Base-by-base conservation (phyloP, 1,140 invertebrate genomes). In the Steinernema feltiae region DNA sequence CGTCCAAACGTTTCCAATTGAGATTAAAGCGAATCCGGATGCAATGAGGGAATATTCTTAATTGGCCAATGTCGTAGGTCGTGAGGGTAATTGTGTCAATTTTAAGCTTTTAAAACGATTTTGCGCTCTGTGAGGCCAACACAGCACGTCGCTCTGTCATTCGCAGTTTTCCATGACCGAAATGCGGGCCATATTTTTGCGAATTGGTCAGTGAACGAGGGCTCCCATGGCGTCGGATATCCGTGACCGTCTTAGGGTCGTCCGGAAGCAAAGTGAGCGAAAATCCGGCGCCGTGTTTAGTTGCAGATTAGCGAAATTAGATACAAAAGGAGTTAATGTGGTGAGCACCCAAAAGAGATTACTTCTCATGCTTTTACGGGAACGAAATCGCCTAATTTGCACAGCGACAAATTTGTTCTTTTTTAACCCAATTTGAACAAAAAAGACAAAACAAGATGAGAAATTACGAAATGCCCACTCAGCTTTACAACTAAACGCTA, bases 261-360 rank as follows among this genome's bases (percentile, higher is more conserved):
- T 46, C 41, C 41, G 41, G n/a, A 46, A 12, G 7, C 7, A n/a
- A 7, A 7, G 41, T n/a, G 53, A 27, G 24, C 24, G 53, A 15
- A 27, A 63, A 27, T 27, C 53, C 24, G 15, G 35, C 7, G 35
- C 53, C 12, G 12, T 27, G 53, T 27, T 63, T 63, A 27, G 3
- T n/a, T 63, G 53, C 53, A n/a, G 53, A 63, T 27, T 27, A 63
- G 24, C 53, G 53, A 63, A 63, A 63, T 63, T 63, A 63, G 53
- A 63, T 63, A 63, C 53, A 63, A 12, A 3, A 3, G 7, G 53
- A 3, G 24, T 63, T 63, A 63, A 63, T 27, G 53, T 15, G 53
- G 3, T 63, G 53, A 63, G 53, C 24, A 46, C 41, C n/a, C 41
- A 46, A n/a, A n/a, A 7, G 7, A n/a, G n/a, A 46, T 46, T 7